Evolutionary conservation across 2,113 vertebrate species (phyloP), one percentile per base, ranked within the genome.

Genomic region (Aspidoscelis tigris): DNA sequence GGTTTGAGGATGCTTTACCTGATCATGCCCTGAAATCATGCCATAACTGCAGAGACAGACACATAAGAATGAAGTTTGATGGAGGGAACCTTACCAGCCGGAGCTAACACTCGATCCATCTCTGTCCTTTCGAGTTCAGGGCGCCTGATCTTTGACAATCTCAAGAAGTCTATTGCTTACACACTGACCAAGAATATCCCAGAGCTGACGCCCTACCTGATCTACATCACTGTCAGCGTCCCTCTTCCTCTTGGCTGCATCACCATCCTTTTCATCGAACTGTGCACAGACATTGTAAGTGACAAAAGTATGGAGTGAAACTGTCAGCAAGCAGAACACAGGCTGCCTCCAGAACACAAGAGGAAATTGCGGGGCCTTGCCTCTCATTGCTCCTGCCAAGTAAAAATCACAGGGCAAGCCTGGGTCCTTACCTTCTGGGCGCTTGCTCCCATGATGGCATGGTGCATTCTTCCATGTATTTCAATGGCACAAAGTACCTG

Each of bases 191-290:
- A 97, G 93, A 98, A 98, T 93, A 98, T 98, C 81, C 97, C 97
- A 0, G 97, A 98, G 84, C 90, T 98, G 89, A 96, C 97, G 0
- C 97, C 97, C 0, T 98, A 97, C 88, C 96, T 97, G 75, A 96
- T 98, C 89, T 98, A 97, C 92, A 98, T 98, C 94, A 98, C 96
- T 0, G 96, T 96, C 92, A 97, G 96, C 1, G 95, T 98, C 74
- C 97, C 97, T 6, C 95, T 98, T 58, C 97, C 97, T 44, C 89
- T 97, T 0, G 97, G 97, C 3, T 97, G 97, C 87, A 98, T 98
- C 95, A 98, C 97, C 83, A 98, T 98, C 88, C 97, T 98, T 89
- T 98, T 97, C 92, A 98, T 98, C 4, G 97, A 98, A 64, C 95
- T 98, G 86, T 97, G 97, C 93, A 97, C 97, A 0, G 97, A 98